Evolutionary conservation across 1,140 invertebrate species (phyloP), one percentile per base, ranked within the genome.

Genomic region (Polypedilum vanderplanki): DNA sequence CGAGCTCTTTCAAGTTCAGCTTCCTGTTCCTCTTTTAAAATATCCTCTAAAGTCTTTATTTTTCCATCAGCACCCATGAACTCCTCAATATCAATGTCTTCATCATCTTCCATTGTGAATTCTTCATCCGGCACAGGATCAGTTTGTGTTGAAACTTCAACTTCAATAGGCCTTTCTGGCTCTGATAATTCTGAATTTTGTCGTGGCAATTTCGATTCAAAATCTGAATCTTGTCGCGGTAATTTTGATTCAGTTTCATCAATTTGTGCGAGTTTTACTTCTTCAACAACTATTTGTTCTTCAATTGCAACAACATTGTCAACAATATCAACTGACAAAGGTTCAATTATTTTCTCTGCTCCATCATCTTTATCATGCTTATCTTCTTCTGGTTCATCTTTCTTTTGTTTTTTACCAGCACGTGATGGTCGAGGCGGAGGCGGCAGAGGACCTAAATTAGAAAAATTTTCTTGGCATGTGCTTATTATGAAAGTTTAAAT

Each of bases 101-200:
- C 86, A 75, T 82, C 81, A 46, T 87, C 86, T 75, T 87, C 86
- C 73, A 86, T 83, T 76, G 86, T 84, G 57, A 88, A 82, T 78
- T 88, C 90, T 78, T 92, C 91, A 79, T 93, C 90, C 0, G 91
- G 90, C 20, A 93, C 78, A 0, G 91, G 90, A 82, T 93, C 92
- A 0, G 92, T 93, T 83, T 93, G 92, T 0, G 90, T 93, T 0
- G 90, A 91, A 2, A 91, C 88, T 77, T 90, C 90, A 20, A 88
- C 88, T 82, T 93, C 89, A 65, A 87, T 78, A 40, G 85, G 76
- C 77, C 81, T 79, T 75, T 82, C 80, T 46, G 76, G 18, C 76
- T 17, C 75, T 77, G 76, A 64, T 7, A 64, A 24, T 15, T 65
- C 24, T 12, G 70, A 73, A 2, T 57, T 24, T 40, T 80, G 73